A percentile compares a stretch with the other conserved stretches of the same genome.
phyloP scores from a whole-genome alignment of 1,140 invertebrate genomes.

The Neocloeon triangulifer region DNA sequence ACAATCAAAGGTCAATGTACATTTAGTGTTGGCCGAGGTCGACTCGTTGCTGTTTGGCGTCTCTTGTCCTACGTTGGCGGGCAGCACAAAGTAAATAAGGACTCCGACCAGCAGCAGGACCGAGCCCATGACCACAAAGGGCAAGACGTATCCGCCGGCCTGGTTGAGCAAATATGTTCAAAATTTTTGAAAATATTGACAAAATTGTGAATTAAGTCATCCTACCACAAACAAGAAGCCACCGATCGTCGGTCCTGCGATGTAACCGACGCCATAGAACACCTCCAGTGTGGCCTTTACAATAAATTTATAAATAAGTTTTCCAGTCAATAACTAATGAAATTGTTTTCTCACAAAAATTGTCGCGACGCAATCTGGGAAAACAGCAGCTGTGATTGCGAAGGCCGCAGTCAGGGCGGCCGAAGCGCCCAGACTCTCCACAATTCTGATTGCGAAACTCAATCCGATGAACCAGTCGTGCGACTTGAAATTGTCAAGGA shows the following conservation, averaged over 20 bases:
- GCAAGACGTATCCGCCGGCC: constrained; percentile 30
- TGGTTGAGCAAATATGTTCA: constrained; percentile 9
- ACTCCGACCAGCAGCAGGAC: constrained; percentile 23
- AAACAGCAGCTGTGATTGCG: constrained; percentile 34
- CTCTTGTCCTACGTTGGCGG: no score
- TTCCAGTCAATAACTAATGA: neutral
- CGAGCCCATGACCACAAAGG: constrained; percentile 31
- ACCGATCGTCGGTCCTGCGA: constrained; percentile 29
- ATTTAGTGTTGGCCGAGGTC: no score
- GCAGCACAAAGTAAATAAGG: constrained; percentile 20
- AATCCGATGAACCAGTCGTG: constrained; percentile 28
- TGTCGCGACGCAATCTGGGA: constrained; percentile 32
- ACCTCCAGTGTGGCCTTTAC: constrained; percentile 33
- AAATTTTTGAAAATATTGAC: no score
- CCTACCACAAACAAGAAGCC: constrained; percentile 22
- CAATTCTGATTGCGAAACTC: constrained; percentile 29
- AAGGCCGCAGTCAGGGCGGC: constrained; percentile 36
- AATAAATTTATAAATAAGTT: constrained; percentile 5
- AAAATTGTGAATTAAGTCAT: no score
- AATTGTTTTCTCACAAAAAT: constrained; percentile 28
- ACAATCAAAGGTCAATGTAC: no score
- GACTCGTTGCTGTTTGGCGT: no score
- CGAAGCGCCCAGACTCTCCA: constrained; percentile 36
- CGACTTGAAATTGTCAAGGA: constrained; percentile 24
- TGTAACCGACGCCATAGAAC: constrained; percentile 33